Percentiles rank a stretch among this genome's conserved stretches.
Conservation (phyloP, 2,888 invertebrate species). For the Leuctra nigra region DNA sequence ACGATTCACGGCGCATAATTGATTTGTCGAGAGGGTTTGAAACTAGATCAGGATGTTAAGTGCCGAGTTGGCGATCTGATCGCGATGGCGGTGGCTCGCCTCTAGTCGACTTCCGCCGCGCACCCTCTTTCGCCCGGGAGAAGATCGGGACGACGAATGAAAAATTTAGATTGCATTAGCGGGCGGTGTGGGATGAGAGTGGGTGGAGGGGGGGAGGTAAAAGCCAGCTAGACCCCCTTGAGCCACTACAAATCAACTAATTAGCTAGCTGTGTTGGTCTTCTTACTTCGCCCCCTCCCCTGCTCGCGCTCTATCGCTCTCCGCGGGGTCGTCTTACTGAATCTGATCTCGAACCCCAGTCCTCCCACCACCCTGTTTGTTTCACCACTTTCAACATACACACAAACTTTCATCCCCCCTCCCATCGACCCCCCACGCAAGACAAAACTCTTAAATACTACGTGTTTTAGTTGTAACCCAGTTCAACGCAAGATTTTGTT, state of each 20-base stretch:
- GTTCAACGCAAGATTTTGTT: slow-evolving; percentile 4
- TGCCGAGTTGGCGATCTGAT: not conserved
- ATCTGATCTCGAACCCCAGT: slow-evolving; percentile 16
- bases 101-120: not conserved
- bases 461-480: slow-evolving; percentile 15
- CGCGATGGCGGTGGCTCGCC: not conserved
- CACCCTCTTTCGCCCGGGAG: slow-evolving; percentile 8
- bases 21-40: not conserved
- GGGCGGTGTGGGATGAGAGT: slow-evolving; percentile 15
- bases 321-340: slow-evolving; percentile 24
- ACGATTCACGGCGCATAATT: not conserved
- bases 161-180: slow-evolving; percentile 30
- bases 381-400: slow-evolving; percentile 15
- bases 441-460: slow-evolving; percentile 16
- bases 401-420: not conserved
- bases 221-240: slow-evolving; percentile 39
- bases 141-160: slow-evolving; percentile 25
- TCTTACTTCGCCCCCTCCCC: slow-evolving; percentile 16
- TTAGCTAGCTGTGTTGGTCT: slow-evolving; percentile 35
- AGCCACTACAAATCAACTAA: slow-evolving; percentile 48
- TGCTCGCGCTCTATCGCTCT: slow-evolving; percentile 24
- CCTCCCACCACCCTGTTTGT: slow-evolving; percentile 10
- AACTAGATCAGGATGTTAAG: slow-evolving; percentile 15
- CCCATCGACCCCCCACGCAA: not conserved
- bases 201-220: slow-evolving; percentile 30